A percentile compares a stretch with the other conserved stretches of the same genome.
These are phyloP conservation scores for Netelia inedita DNA, from an alignment of 2,888 invertebrate species.

Conservation along the genomic window DNA sequence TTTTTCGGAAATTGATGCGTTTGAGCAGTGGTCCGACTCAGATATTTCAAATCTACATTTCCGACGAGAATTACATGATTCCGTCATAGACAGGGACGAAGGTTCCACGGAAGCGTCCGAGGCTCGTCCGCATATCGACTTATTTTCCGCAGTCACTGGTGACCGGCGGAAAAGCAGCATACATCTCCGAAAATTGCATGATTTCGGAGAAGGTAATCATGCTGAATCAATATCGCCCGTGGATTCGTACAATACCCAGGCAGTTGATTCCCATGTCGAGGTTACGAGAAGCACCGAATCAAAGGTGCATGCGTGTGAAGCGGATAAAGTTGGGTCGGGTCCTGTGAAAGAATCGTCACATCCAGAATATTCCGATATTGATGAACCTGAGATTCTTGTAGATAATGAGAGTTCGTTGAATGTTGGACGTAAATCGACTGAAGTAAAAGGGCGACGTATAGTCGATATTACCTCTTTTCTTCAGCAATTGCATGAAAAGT, in stretches of 20 bases:
- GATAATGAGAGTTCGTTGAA: background rate
- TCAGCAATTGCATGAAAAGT: too few relatives aligned
- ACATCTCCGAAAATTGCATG: background rate
- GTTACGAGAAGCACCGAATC: background rate
- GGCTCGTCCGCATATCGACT: background rate
- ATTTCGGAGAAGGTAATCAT: background rate
- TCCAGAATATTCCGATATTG: background rate
- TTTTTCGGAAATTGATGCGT: background rate
- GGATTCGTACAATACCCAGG: background rate
- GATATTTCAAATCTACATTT: background rate
- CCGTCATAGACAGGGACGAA: too few relatives aligned
- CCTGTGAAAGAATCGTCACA: background rate
- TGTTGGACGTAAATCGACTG: background rate
- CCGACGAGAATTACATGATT: background rate
- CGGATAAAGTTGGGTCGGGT: background rate
- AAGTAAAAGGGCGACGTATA: conserved; percentile 42
- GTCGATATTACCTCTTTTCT: conserved; percentile 18
- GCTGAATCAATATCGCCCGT: background rate
- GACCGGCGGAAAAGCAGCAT: background rate
- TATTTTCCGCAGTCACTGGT: background rate
- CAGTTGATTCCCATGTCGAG: background rate
- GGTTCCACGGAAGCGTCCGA: background rate
- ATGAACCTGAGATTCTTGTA: background rate
- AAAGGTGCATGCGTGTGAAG: background rate
- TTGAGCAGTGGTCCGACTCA: background rate